phyloP scores from a whole-genome alignment of 2,113 vertebrate genomes.

The Stercorarius parasiticus region DNA sequence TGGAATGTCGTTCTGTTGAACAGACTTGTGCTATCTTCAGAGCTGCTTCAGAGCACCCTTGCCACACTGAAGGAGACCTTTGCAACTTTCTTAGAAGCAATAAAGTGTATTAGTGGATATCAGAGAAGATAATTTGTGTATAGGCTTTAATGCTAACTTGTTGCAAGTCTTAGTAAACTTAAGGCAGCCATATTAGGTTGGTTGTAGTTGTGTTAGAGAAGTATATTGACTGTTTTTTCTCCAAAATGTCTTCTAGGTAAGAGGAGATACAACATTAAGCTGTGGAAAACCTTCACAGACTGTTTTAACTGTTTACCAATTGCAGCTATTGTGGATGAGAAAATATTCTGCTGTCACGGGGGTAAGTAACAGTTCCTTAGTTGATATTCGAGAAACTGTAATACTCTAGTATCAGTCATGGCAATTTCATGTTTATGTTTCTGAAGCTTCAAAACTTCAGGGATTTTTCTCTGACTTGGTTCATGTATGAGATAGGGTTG shows the following conservation, averaged over 20 bases:
- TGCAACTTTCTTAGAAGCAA: not conserved
- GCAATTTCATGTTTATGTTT: not conserved
- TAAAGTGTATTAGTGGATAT: not conserved
- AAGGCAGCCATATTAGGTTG: not conserved
- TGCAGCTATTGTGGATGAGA: slow-evolving; percentile 97
- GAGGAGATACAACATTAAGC: slow-evolving; percentile 97
- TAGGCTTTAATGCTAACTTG: not conserved
- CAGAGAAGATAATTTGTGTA: not conserved
- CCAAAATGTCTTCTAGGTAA: slow-evolving; percentile 81
- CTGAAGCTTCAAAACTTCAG: not conserved
- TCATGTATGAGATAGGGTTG: not conserved
- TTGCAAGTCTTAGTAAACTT: not conserved
- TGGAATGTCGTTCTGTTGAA: not conserved
- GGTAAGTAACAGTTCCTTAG: slow-evolving; percentile 72
- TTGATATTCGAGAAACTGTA: not conserved
- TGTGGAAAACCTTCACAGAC: slow-evolving; percentile 99
- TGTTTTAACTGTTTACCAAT: slow-evolving; percentile 99
- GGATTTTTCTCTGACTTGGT: not conserved
- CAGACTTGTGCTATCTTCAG: not conserved
- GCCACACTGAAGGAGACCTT: not conserved
- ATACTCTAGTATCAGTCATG: not conserved
- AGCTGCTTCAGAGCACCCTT: not conserved
- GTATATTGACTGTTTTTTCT: not conserved
- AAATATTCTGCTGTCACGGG: slow-evolving; percentile 99
- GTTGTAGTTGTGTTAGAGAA: not conserved